Evolutionary conservation across 2,888 invertebrate species (phyloP).

Genomic region (Parnassius apollo): DNA sequence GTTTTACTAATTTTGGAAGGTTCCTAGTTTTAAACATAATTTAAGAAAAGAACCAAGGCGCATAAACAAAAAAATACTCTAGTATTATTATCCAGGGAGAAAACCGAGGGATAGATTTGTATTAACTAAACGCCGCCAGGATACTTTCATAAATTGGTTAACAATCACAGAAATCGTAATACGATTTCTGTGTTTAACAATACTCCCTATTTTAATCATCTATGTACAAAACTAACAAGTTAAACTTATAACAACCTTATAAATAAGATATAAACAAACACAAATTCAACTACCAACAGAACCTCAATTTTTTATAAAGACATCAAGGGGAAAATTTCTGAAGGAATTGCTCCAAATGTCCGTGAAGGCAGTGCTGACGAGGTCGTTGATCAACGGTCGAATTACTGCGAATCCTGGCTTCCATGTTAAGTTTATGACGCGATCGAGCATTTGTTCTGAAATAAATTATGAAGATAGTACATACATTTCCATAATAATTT

Average conservation of each 20-base stretch:
- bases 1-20: too few species aligned
- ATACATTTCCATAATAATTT: too few species aligned
- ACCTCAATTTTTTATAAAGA: slow-evolving; percentile 77
- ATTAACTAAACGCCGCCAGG: too few species aligned
- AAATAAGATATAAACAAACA: neutral
- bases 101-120: too few species aligned
- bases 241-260: neutral
- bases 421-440: slow-evolving; percentile 90
- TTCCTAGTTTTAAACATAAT: too few species aligned
- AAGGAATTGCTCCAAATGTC: slow-evolving; percentile 90
- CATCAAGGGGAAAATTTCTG: slow-evolving; percentile 85
- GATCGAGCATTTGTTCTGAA: slow-evolving; percentile 85
- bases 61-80: too few species aligned
- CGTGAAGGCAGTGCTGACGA: slow-evolving; percentile 91
- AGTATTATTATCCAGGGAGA: too few species aligned
- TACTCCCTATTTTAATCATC: too few species aligned
- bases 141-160: too few species aligned
- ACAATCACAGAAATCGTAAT: too few species aligned
- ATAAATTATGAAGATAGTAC: slow-evolving; percentile 29
- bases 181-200: too few species aligned
- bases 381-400: slow-evolving; percentile 89
- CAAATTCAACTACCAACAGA: neutral
- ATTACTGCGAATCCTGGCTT: slow-evolving; percentile 89
- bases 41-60: too few species aligned
- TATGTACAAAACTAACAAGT: neutral